Evolutionary conservation across 2,888 invertebrate species (phyloP), one percentile per base, ranked within the genome.

Genomic region (Auanema freiburgensis): DNA sequence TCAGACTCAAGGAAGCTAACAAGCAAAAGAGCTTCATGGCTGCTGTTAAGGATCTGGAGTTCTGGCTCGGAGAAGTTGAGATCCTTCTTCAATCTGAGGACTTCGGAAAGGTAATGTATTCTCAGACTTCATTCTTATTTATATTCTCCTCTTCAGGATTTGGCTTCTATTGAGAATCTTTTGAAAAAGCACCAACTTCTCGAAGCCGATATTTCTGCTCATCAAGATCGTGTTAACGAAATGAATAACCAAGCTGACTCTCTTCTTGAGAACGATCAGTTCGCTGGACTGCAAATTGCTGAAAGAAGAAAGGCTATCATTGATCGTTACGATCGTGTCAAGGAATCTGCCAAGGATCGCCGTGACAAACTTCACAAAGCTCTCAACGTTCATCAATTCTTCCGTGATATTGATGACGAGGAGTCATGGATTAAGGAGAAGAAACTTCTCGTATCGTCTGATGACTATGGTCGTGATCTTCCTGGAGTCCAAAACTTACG

Each of bases 371-470:
- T 98, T 65, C 92, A 93, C 85, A 97, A 98, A 86, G 96, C 97
- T 49, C 92, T 95, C 84, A 96, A 95, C 6, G 88, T 98, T 84
- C 97, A 98, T 86, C 97, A 98, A 87, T 98, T 98, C 91, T 93
- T 97, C 89, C 88, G 97, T 59, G 97, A 98, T 84, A 95, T 98
- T 84, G 97, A 97, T 70, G 97, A 98, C 84, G 97, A 98, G 87
- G 97, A 98, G 86, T 93, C 94, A 8, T 98, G 97, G 97, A 97
- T 98, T 85, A 97, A 95, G 85, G 97, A 98, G 85, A 98, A 97
- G 89, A 96, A 97, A 84, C 88, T 98, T 33, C 87, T 97, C 23
- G 96, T 97, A 1, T 92, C 94, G 1, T 95, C 95, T 0, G 96
- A 97, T 85, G 98, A 98, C 86, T 97, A 96, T 84, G 97, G 97